A percentile compares a stretch with the other conserved stretches of the same genome.
phyloP scores from a whole-genome alignment of 2,888 invertebrate species.

The Troides aeacus region DNA sequence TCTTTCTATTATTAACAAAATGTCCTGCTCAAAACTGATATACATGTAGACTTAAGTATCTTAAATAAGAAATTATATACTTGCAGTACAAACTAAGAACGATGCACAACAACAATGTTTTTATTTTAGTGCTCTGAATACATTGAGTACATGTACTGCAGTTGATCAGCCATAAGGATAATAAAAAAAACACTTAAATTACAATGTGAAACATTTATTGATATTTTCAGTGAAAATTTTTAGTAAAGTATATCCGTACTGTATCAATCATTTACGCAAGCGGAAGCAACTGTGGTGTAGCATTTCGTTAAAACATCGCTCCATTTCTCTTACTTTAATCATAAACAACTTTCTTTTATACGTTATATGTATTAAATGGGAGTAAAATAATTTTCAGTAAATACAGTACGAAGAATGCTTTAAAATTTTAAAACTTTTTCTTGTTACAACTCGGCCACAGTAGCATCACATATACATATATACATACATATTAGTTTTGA shows the following conservation, averaged over 20 bases:
- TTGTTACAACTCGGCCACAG: too few species aligned
- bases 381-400: not conserved
- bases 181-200: not conserved
- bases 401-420: too few species aligned
- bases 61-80: too few species aligned
- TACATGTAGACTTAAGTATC: too few species aligned
- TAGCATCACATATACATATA: too few species aligned
- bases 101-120: too few species aligned
- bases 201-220: not conserved
- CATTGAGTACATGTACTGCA: not conserved
- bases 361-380: not conserved
- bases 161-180: not conserved
- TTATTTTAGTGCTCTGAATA: too few species aligned
- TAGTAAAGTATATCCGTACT: not conserved
- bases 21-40: too few species aligned
- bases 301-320: slow-evolving; percentile 12
- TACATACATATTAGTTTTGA: too few species aligned
- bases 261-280: slow-evolving; percentile 24
- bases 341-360: not conserved
- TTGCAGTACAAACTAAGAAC: too few species aligned
- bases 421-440: too few species aligned
- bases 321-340: slow-evolving; percentile 5
- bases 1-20: too few species aligned
- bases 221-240: slow-evolving; percentile 8
- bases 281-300: slow-evolving; percentile 15